Base-by-base conservation (phyloP, 92 coral and sea anemone genomes). In the Porites evermanni region DNA sequence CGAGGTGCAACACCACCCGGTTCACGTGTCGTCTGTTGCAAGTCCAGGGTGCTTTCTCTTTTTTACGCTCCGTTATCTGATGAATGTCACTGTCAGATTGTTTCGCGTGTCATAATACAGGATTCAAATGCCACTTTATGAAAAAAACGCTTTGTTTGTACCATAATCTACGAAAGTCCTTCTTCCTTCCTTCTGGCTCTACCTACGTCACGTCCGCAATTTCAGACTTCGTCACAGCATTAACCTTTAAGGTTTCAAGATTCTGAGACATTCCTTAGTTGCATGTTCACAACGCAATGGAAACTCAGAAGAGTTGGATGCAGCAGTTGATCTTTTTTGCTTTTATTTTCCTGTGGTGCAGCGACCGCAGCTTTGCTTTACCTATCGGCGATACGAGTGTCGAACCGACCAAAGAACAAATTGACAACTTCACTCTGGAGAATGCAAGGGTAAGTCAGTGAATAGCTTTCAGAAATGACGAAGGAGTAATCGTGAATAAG, bases 281-380 rank as follows among this genome's bases (percentile, higher is more conserved):
- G 18, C 67, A 63, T 24, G 67, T 63, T 63, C n/a, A 20, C 67
- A 53, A 52, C 11, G 32, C 24, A 6, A 60, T 77, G 80, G n/a
- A 32, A 63, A 5, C 18, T 63, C 19, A 63, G 67, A 14, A 7
- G 20, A 20, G 67, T 12, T 63, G 11, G 67, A 60, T 18, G 23
- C 32, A 68, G 70, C 69, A 29, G 44, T 20, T 77, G 24, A 38
- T 77, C 69, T 26, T 53, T 14, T 8, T 18, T 61, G 20, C 83
- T 51, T 21, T 79, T 4, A 70, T 79, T 51, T 51, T 44, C 72
- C 23, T 47, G 63, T 64, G 29, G 83, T 79, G 61, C 19, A 64
- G 54, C 47, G 64, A 20, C 7, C 24, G 19, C 52, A 47, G 73
- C 16, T 79, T 52, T 19, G 74, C 83, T 16, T 16, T 63, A 63